Base-by-base conservation (phyloP, 2,113 vertebrate genomes). In the Panurus biarmicus region DNA sequence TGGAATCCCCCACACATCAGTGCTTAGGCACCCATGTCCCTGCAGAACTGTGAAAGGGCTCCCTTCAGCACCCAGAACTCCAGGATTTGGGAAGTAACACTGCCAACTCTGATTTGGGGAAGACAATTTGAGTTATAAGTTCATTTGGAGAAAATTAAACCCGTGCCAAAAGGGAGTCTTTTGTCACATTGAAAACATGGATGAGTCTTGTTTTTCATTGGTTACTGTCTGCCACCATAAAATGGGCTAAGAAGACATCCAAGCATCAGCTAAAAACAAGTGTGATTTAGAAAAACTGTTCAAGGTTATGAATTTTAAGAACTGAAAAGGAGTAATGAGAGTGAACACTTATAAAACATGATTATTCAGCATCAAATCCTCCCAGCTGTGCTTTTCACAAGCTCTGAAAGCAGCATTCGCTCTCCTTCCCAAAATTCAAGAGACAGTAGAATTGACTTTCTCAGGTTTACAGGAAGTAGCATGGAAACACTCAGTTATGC, bases 231-330 rank as follows among this genome's bases (percentile, higher is more conserved):
- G 18, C 26, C 70, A 31, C 35, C 67, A 54, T 42, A 25, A 88
- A 76, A 85, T 19, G 76, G 47, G 15, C 50, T 67, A 58, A 72
- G 58, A 50, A 11, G 45, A 73, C 7, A 84, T 36, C 42, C 35
- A 64, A 69, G 29, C 57, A 79, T 54, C 69, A 80, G 45, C 31
- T 95, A 45, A 73, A 83, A 88, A 13, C 18, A 83, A 64, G 20
- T 38, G 12, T 53, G 29, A 75, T 89, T 91, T 78, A 71, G 31
- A 71, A 80, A 80, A 83, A 78, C 31, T 67, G 23, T 44, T 81
- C 48, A 84, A 72, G 75, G 45, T 87, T 94, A 53, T 24, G 15
- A 77, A 57, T 88, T 75, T 94, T 81, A 75, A 86, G 66, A 54
- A 25, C 19, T 71, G 54, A 65, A 75, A 89, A 74, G 40, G 42